These are phyloP conservation scores for Apamea anceps DNA, from an alignment of 2,888 invertebrate genomes.

Conservation along the genomic window DNA sequence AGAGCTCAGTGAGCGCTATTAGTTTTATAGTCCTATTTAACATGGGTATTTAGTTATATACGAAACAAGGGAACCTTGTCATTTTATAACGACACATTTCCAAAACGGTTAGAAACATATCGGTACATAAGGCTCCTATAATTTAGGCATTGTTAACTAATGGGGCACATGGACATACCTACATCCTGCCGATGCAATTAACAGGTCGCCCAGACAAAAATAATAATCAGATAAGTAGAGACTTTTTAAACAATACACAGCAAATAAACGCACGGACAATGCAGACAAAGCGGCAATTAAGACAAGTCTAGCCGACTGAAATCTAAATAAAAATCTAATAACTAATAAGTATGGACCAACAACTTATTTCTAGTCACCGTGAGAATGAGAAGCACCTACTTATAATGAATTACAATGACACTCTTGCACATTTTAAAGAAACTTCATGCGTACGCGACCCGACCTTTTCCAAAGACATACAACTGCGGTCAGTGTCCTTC, in stretches of 20 bases:
- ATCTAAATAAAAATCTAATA: slow-evolving; percentile 53
- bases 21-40: slow-evolving; percentile 30
- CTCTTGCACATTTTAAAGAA: slow-evolving; percentile 18
- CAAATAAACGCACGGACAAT: slow-evolving; percentile 10
- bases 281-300: slow-evolving; percentile 47
- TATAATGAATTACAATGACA: slow-evolving; percentile 22
- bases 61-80: slow-evolving; percentile 9
- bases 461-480: slow-evolving; percentile 23
- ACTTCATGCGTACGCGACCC: not conserved
- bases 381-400: slow-evolving; percentile 40
- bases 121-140: not conserved
- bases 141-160: not conserved
- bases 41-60: slow-evolving; percentile 5
- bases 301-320: slow-evolving; percentile 24
- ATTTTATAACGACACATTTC: not conserved
- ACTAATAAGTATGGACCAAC: slow-evolving; percentile 32
- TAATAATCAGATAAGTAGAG: not conserved
- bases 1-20: slow-evolving; percentile 33
- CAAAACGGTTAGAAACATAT: not conserved
- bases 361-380: slow-evolving; percentile 43
- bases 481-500: slow-evolving; percentile 13
- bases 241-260: slow-evolving; percentile 21
- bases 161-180: not conserved
- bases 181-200: not conserved
- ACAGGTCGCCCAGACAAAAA: not conserved